phyloP scores from a whole-genome alignment of 2,797 vertebrate genomes.

The Girardinus metallicus region DNA sequence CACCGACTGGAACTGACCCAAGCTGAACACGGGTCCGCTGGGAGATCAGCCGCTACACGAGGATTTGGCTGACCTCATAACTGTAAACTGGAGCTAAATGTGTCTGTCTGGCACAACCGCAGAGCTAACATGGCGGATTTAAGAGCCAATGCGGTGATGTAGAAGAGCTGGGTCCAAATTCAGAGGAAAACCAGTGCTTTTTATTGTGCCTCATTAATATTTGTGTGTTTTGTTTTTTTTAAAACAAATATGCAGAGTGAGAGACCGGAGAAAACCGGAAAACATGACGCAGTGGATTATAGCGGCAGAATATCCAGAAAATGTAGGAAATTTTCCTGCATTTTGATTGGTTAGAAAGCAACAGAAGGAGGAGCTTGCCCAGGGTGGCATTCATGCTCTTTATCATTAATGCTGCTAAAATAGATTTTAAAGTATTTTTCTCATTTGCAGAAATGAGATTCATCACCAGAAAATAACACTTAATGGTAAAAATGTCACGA shows the following conservation, averaged over 20 bases:
- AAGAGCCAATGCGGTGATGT: slow-evolving; percentile 11
- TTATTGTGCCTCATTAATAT: neutral
- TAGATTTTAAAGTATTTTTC: neutral
- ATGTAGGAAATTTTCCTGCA: neutral
- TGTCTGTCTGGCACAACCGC: slow-evolving; percentile 15
- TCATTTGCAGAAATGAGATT: neutral
- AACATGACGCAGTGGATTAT: neutral
- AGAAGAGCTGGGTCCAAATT: slow-evolving; percentile 31
- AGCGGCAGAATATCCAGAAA: neutral
- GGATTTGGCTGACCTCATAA: slow-evolving; percentile 35
- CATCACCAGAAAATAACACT: neutral
- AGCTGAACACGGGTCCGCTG: slow-evolving; percentile 44
- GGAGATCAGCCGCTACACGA: slow-evolving; percentile 26
- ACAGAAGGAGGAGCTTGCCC: no score
- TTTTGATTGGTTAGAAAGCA: no score
- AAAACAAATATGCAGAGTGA: neutral
- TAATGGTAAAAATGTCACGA: neutral
- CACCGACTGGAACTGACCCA: slow-evolving; percentile 46
- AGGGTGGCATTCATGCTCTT: no score
- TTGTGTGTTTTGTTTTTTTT: neutral
- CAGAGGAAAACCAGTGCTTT: slow-evolving; percentile 34
- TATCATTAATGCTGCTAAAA: neutral
- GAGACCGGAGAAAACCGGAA: neutral
- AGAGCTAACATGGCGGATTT: slow-evolving; percentile 20
- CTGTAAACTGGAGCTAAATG: slow-evolving; percentile 38